phyloP scores from a whole-genome alignment of 2,888 invertebrate genomes.

The Papilio demoleus region DNA sequence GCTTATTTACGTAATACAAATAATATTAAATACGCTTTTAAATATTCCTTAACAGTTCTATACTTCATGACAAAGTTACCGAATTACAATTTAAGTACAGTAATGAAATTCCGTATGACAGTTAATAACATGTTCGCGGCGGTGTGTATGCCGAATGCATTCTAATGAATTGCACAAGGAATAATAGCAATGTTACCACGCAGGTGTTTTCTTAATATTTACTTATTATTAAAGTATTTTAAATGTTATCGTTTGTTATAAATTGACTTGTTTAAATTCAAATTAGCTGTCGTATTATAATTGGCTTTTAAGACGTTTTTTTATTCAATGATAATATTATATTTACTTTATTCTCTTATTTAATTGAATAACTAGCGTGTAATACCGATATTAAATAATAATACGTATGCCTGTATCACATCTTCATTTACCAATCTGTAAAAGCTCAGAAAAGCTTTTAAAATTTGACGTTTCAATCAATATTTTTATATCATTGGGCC shows the following conservation, averaged over 20 bases:
- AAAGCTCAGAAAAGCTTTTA: slow-evolving; percentile 14
- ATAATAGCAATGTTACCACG: slow-evolving; percentile 16
- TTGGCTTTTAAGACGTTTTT: no score
- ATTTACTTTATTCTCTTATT: not conserved
- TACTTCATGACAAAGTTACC: slow-evolving; percentile 24
- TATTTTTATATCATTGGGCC: not conserved
- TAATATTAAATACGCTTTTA: slow-evolving; percentile 9
- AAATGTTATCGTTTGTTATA: not conserved
- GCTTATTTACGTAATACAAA: slow-evolving; percentile 1
- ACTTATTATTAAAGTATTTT: slow-evolving; percentile 6
- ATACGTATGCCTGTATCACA: not conserved
- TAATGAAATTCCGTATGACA: slow-evolving; percentile 22
- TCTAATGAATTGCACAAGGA: slow-evolving; percentile 10
- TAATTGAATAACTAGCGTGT: not conserved
- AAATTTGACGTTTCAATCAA: not conserved
- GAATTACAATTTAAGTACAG: slow-evolving; percentile 19
- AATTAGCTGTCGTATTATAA: no score
- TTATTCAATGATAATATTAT: not conserved
- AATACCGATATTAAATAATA: not conserved
- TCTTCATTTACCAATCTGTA: not conserved
- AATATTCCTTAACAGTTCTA: slow-evolving; percentile 10
- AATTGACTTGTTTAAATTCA: not conserved
- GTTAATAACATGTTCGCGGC: slow-evolving; percentile 12
- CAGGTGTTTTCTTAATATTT: slow-evolving; percentile 17
- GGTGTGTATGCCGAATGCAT: slow-evolving; percentile 23